Percentiles rank a stretch among this genome's conserved stretches.
Evolutionary conservation across 2,797 vertebrate genomes (phyloP).

Genomic region (Urocyon cinereoargenteus): DNA sequence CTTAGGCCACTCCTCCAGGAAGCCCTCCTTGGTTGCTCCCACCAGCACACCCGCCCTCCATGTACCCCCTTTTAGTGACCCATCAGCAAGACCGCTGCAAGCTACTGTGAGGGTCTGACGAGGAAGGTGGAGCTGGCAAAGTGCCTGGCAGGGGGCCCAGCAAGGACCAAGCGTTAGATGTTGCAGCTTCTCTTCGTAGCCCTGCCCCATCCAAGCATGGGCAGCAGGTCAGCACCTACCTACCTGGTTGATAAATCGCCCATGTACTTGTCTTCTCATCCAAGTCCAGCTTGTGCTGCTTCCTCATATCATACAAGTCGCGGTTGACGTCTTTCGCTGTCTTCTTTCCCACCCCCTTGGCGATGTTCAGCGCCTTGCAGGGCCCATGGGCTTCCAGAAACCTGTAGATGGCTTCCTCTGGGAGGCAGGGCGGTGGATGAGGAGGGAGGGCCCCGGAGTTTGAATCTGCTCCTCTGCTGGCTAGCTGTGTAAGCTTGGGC

Average conservation of each 20-base stretch:
- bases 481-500: not conserved
- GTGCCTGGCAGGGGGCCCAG: accelerated
- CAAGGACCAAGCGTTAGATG: accelerated
- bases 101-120: not conserved
- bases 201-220: accelerated
- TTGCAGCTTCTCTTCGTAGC: accelerated
- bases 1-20: not conserved
- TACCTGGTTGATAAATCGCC: not conserved
- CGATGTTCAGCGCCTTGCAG: slow-evolving; percentile 24
- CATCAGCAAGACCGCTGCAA: not conserved
- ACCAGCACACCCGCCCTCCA: accelerated
- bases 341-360: slow-evolving; percentile 41
- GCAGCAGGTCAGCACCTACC: not conserved
- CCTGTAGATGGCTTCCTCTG: slow-evolving; percentile 53
- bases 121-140: not conserved
- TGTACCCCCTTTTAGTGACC: not conserved
- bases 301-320: slow-evolving; percentile 42
- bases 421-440: not conserved
- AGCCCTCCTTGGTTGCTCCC: not conserved
- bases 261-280: not conserved
- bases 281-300: not conserved
- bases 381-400: not conserved
- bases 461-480: not conserved
- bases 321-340: slow-evolving; percentile 55
- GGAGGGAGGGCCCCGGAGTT: not conserved